A percentile compares a stretch with the other conserved stretches of the same genome.
Evolutionary conservation across 2,888 invertebrate genomes (phyloP).

Genomic region (Eumerus sabulonum): DNA sequence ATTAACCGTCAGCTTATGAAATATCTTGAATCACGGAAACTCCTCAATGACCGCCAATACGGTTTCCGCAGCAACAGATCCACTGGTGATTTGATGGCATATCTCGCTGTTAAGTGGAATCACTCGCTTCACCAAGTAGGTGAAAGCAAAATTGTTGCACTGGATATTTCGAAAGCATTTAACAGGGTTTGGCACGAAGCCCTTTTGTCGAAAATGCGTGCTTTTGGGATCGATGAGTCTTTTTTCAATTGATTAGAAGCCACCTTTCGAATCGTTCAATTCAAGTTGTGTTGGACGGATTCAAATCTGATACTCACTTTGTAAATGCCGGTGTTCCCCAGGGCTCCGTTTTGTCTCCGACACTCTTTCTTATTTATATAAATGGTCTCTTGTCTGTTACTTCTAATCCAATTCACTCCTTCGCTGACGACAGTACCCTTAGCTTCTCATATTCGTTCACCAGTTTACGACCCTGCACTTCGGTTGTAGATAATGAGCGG

Average conservation of each 20-base stretch:
- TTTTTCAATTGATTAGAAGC: slow-evolving; percentile 3
- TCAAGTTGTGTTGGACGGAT: slow-evolving; percentile 1
- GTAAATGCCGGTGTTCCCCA: slow-evolving; percentile 9
- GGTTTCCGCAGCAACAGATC: neutral
- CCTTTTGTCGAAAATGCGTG: slow-evolving; percentile 10
- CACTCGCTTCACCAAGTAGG: neutral
- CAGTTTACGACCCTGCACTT: neutral
- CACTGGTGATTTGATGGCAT: slow-evolving; percentile 6
- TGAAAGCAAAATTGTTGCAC: neutral
- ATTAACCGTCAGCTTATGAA: slow-evolving; percentile 1
- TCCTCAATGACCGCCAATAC: neutral
- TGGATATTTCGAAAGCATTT: neutral
- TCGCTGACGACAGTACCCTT: slow-evolving; percentile 10
- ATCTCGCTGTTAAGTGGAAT: neutral
- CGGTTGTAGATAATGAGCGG: neutral
- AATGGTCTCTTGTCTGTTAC: neutral
- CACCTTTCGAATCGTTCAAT: slow-evolving; percentile 7
- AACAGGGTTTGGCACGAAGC: slow-evolving; percentile 1
- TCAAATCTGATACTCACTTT: slow-evolving; percentile 1
- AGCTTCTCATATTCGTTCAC: slow-evolving; percentile 1
- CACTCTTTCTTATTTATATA: too few relatives aligned
- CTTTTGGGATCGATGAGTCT: neutral
- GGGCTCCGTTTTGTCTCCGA: neutral
- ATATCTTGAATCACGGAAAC: slow-evolving; percentile 1
- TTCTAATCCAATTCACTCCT: slow-evolving; percentile 7